Percentiles rank a stretch among this genome's conserved stretches.
phyloP scores from a whole-genome alignment of 2,797 vertebrate species.

The Oreochromis mossambicus region DNA sequence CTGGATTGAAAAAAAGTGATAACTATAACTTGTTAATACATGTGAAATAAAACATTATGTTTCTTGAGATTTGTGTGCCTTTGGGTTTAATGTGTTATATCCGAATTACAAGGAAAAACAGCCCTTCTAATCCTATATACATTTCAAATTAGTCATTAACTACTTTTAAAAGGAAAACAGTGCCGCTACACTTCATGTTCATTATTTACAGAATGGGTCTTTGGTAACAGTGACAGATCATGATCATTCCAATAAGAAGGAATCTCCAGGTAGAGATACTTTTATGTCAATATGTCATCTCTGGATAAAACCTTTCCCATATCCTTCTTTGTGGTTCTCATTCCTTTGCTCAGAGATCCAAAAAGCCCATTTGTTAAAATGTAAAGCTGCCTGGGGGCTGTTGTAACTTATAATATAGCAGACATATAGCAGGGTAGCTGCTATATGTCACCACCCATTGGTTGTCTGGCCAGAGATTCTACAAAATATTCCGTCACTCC shows the following conservation, averaged over 20 bases:
- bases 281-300: background rate
- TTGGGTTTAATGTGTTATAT: background rate
- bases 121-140: background rate
- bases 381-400: conserved; percentile 2
- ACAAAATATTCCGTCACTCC: conserved; percentile 41
- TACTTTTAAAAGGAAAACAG: background rate
- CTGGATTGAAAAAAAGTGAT: background rate
- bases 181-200: background rate
- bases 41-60: background rate
- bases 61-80: background rate
- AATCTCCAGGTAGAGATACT: background rate
- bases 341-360: background rate
- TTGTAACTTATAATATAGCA: conserved; percentile 14
- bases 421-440: background rate
- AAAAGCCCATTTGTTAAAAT: background rate
- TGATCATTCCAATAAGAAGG: background rate
- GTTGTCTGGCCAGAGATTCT: conserved; percentile 49
- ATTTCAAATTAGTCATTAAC: background rate
- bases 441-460: conserved; percentile 41
- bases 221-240: background rate
- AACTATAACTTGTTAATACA: background rate
- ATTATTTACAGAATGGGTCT: background rate
- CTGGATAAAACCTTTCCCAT: background rate
- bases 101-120: background rate
- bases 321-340: background rate